These are phyloP conservation scores for Melanostigma gelatinosum DNA, from an alignment of 2,113 vertebrate genomes.

Conservation along the genomic window DNA sequence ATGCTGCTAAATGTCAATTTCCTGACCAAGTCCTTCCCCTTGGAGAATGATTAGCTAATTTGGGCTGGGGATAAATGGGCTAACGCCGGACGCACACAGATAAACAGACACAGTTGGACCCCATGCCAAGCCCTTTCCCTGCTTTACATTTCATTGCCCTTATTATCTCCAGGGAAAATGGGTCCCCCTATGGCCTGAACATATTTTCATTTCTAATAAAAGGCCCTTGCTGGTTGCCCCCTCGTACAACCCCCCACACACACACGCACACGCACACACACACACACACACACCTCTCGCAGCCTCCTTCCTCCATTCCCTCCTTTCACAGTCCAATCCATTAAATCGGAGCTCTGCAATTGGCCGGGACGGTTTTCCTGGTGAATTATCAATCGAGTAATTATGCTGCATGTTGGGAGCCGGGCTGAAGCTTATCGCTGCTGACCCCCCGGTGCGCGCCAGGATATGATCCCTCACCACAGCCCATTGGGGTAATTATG, in stretches of 20 bases:
- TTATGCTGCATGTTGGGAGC: constrained; percentile 85
- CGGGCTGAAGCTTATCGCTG: constrained; percentile 81
- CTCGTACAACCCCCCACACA: constrained; percentile 20
- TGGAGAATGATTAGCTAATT: constrained; percentile 87
- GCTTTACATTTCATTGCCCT: constrained; percentile 86
- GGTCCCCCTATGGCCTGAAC: constrained; percentile 83
- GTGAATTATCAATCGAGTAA: constrained; percentile 89
- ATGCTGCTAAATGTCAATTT: constrained; percentile 88
- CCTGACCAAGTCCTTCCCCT: constrained; percentile 86
- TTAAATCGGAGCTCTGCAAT: constrained; percentile 82
- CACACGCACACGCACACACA: constrained; percentile 16
- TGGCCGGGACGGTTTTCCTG: constrained; percentile 82
- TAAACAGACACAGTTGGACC: constrained; percentile 81
- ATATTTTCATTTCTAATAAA: constrained; percentile 86
- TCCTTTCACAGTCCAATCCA: constrained; percentile 77
- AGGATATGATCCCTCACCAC: constrained; percentile 83
- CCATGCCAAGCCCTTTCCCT: constrained; percentile 78
- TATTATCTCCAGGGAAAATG: constrained; percentile 85
- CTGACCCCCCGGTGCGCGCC: constrained; percentile 78
- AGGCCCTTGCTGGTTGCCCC: constrained; percentile 73
- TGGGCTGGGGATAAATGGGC: constrained; percentile 83
- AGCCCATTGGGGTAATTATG: constrained; percentile 86
- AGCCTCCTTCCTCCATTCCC: constrained; percentile 63
- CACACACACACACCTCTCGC: constrained; percentile 33
- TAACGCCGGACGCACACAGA: constrained; percentile 84